Evolutionary conservation across 2,888 invertebrate genomes (phyloP).

Genomic region (Hypolimnas misippus): DNA sequence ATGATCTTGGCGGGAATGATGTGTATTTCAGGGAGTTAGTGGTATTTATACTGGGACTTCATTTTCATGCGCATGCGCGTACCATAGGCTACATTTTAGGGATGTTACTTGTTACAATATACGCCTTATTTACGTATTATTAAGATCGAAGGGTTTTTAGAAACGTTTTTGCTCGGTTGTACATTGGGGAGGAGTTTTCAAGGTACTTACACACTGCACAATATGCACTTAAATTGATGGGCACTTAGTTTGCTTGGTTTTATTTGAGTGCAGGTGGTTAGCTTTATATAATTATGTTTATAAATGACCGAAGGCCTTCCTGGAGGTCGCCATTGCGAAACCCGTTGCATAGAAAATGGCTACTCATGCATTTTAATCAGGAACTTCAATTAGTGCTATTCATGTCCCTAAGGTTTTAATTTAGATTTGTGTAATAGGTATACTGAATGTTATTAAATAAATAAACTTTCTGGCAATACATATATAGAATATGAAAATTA

Average conservation of each 20-base stretch:
- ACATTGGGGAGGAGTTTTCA: slow-evolving; percentile 54
- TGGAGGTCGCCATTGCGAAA: slow-evolving; percentile 24
- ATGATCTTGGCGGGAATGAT: slow-evolving; percentile 66
- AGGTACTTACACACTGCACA: slow-evolving; percentile 42
- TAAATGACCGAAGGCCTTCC: slow-evolving; percentile 28
- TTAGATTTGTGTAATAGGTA: background rate
- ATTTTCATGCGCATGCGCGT: slow-evolving; percentile 61
- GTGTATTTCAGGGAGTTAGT: slow-evolving; percentile 41
- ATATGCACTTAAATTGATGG: slow-evolving; percentile 63
- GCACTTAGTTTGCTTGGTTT: slow-evolving; percentile 50
- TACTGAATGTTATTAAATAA: too few relatives aligned
- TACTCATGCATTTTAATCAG: background rate
- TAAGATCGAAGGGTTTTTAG: slow-evolving; percentile 13
- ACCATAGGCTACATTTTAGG: slow-evolving; percentile 17
- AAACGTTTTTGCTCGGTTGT: background rate
- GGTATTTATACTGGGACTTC: slow-evolving; percentile 63
- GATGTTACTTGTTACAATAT: background rate
- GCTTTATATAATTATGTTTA: slow-evolving; percentile 29
- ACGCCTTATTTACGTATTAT: slow-evolving; percentile 3
- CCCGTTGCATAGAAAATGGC: slow-evolving; percentile 8
- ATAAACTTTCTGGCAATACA: too few relatives aligned
- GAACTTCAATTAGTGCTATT: background rate
- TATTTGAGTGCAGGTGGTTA: slow-evolving; percentile 40
- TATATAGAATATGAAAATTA: too few relatives aligned
- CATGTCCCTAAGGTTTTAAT: background rate